These are phyloP conservation scores for Drosophila emarginata DNA, from an alignment of 2,888 invertebrate genomes.

Conservation along the genomic window DNA sequence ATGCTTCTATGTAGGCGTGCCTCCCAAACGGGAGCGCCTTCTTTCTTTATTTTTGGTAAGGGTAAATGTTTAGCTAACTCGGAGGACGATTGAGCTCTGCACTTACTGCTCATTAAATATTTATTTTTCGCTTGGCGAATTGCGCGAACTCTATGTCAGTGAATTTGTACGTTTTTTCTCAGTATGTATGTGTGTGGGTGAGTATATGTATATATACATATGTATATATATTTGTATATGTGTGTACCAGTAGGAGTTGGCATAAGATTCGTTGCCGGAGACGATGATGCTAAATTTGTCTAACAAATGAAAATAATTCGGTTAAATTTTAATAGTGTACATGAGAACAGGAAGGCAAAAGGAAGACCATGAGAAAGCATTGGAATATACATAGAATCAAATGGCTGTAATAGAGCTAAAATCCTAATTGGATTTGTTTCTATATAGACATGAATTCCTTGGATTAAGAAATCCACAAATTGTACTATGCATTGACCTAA, in stretches of 20 bases:
- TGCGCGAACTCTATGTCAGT: conserved; percentile 1
- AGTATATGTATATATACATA: not conserved
- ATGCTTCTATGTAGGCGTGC: not conserved
- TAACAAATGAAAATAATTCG: conserved; percentile 19
- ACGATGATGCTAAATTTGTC: conserved; percentile 1
- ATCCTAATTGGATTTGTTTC: conserved; percentile 3
- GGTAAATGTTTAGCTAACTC: not conserved
- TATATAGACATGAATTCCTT: not conserved
- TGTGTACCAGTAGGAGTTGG: not conserved
- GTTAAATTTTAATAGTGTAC: conserved; percentile 13
- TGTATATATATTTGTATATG: not conserved
- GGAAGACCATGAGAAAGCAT: not conserved
- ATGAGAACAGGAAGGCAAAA: not conserved
- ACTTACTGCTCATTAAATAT: conserved; percentile 24
- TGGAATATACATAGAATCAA: not conserved
- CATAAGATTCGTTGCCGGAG: not conserved
- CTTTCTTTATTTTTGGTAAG: not conserved
- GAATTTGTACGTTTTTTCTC: not conserved
- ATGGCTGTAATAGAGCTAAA: not conserved
- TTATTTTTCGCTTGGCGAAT: conserved; percentile 11
- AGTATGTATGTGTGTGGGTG: not conserved
- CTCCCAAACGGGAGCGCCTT: not conserved
- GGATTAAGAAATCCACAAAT: not conserved
- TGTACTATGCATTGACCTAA: not conserved
- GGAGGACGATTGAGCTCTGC: conserved; percentile 1